Conservation (phyloP, 2,113 vertebrate genomes). For the Salvelinus fontinalis region DNA sequence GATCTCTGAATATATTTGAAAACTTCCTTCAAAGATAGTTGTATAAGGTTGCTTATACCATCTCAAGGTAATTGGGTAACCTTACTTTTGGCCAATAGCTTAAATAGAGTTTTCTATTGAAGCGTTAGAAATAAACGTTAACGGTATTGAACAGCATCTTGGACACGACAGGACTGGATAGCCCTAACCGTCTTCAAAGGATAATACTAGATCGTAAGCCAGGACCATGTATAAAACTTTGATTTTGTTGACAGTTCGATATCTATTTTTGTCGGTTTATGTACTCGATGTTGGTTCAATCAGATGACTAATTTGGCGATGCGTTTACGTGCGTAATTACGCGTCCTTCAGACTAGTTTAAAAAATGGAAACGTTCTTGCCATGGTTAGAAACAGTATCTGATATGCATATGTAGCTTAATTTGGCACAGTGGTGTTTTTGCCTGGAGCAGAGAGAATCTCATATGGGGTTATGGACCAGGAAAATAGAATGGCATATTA, state of each 20-base stretch:
- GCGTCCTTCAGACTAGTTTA: background rate
- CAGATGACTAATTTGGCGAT: background rate
- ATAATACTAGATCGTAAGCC: background rate
- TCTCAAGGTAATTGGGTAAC: background rate
- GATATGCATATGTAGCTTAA: background rate
- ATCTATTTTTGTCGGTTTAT: background rate
- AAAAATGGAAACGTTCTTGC: background rate
- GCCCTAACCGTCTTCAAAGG: too few relatives aligned
- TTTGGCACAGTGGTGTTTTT: background rate
- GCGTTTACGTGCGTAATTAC: background rate
- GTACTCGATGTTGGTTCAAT: too few relatives aligned
- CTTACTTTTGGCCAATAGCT: background rate
- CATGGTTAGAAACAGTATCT: background rate
- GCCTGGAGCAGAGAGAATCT: background rate
- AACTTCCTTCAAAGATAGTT: background rate
- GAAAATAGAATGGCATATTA: background rate
- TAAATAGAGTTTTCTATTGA: background rate
- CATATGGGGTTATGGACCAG: background rate
- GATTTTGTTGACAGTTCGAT: background rate
- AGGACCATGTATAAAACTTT: background rate
- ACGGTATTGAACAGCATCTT: constrained; percentile 18
- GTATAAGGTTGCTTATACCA: background rate
- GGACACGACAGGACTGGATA: background rate
- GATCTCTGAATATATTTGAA: background rate
- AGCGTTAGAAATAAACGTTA: constrained; percentile 30